These are phyloP conservation scores for Liposcelis brunnea DNA, from an alignment of 2,888 invertebrate genomes.

Conservation along the genomic window DNA sequence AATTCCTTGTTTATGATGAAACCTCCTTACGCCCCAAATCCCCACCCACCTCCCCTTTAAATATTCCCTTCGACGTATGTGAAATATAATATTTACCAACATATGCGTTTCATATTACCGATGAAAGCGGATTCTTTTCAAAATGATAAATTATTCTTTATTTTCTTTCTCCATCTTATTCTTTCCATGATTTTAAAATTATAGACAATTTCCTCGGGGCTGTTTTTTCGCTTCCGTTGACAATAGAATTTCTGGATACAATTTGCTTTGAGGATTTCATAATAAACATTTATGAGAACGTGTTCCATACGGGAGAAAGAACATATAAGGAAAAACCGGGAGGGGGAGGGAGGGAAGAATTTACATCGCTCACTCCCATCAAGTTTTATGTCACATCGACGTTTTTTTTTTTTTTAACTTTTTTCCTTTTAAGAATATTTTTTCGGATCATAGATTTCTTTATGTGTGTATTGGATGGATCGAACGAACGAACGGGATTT, in stretches of 20 bases:
- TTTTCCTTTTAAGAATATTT: conserved; percentile 3
- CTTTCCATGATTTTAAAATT: conserved; percentile 8
- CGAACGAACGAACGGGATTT: no score
- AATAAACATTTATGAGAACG: conserved; percentile 9
- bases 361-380: conserved; percentile 6
- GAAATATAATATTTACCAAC: conserved; percentile 8
- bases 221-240: conserved; percentile 9
- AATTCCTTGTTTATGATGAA: no score
- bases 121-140: conserved; percentile 6
- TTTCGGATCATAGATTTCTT: conserved; percentile 7
- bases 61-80: background rate
- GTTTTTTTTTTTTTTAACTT: background rate
- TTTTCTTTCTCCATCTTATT: background rate
- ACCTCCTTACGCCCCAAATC: no score
- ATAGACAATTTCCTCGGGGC: conserved; percentile 9
- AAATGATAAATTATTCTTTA: conserved; percentile 9
- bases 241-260: conserved; percentile 6
- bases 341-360: background rate
- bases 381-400: conserved; percentile 5
- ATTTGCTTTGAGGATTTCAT: conserved; percentile 9
- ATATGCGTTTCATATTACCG: background rate
- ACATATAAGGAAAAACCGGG: no score
- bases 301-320: background rate
- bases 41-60: background rate
- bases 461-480: background rate